These are phyloP conservation scores for Brienomyrus longianalis DNA, from an alignment of 2,113 vertebrate genomes.

Conservation along the genomic window DNA sequence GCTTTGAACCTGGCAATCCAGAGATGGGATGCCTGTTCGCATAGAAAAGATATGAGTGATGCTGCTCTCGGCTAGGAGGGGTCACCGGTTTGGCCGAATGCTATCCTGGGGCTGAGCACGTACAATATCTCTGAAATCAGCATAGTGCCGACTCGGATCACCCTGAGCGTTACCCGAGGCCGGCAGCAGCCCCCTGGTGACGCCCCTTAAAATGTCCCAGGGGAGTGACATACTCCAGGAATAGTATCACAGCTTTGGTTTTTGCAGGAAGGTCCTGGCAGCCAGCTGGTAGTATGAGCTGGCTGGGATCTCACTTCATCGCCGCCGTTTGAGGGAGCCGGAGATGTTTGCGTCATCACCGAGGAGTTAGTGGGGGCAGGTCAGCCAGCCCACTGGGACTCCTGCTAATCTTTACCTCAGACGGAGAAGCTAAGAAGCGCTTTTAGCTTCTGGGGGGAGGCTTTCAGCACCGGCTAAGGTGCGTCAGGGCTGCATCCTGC, in stretches of 20 bases:
- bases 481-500: neutral
- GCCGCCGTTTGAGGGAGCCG: slow-evolving; percentile 26
- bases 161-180: neutral
- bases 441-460: neutral
- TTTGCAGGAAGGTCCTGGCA: neutral
- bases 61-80: neutral
- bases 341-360: slow-evolving; percentile 26
- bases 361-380: neutral
- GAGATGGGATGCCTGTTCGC: neutral
- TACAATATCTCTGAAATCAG: neutral
- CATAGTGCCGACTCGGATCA: neutral
- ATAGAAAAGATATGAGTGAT: neutral
- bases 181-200: neutral
- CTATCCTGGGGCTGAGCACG: neutral
- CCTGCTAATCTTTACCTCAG: neutral
- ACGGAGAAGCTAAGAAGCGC: neutral
- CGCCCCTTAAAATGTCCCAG: neutral
- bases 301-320: slow-evolving; percentile 16
- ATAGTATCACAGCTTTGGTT: neutral
- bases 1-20: neutral
- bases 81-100: neutral
- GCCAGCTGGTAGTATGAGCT: neutral
- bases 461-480: neutral
- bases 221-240: neutral
- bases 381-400: neutral